These are phyloP conservation scores for Cyrtorhinus lividipennis DNA, from an alignment of 1,140 invertebrate genomes.

Conservation along the genomic window DNA sequence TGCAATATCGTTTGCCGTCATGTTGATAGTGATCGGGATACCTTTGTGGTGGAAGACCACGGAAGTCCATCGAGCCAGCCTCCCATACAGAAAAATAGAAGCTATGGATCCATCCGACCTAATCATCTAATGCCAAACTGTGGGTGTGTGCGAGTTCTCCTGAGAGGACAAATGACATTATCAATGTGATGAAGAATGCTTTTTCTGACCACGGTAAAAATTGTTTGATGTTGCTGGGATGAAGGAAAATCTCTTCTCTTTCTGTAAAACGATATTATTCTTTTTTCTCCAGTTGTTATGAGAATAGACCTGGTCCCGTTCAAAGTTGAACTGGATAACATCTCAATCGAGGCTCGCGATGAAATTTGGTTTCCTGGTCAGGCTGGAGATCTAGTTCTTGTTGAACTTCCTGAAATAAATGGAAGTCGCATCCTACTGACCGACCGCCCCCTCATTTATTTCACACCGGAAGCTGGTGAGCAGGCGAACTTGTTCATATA, in stretches of 20 bases:
- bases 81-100: conserved; percentile 48
- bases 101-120: conserved; percentile 34
- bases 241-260: no score
- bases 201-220: neutral
- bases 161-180: conserved; percentile 27
- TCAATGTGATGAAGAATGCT: neutral
- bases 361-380: no score
- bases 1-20: conserved; percentile 60
- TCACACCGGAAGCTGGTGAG: conserved; percentile 19
- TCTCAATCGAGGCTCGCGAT: no score
- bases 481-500: no score
- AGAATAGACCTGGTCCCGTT: no score
- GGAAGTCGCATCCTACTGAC: conserved; percentile 24
- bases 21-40: conserved; percentile 66
- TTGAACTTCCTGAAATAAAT: conserved; percentile 36
- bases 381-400: conserved; percentile 37
- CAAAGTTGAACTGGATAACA: no score
- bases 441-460: conserved; percentile 22
- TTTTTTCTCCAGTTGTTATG: no score
- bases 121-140: conserved; percentile 32
- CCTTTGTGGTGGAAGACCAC: conserved; percentile 94
- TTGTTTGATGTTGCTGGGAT: no score
- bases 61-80: conserved; percentile 58
- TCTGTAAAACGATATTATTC: no score
- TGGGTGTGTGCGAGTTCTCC: conserved; percentile 31